Conservation (phyloP, 2,113 vertebrate species). For the Archocentrus centrarchus region DNA sequence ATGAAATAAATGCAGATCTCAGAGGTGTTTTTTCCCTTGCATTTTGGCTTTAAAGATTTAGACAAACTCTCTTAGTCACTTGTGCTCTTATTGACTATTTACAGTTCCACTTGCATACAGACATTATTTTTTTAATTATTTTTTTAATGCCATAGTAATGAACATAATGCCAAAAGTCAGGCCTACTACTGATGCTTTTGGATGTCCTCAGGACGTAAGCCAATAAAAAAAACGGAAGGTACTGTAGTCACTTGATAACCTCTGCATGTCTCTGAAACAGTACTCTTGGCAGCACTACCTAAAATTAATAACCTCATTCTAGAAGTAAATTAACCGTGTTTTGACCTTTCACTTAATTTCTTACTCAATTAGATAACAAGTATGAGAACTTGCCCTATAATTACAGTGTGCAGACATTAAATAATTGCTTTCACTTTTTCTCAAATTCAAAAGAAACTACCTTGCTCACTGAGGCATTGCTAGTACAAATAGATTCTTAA, state of each 20-base stretch:
- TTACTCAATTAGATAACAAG: neutral
- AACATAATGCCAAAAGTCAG: neutral
- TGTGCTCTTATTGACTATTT: neutral
- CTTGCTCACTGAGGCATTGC: neutral
- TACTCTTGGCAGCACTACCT: neutral
- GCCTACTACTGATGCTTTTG: neutral
- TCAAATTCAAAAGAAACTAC: neutral
- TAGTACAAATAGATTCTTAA: too few species aligned
- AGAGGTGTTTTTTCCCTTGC: neutral
- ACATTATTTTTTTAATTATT: neutral
- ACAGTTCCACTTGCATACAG: neutral
- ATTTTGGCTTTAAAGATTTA: neutral
- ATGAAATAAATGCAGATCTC: neutral
- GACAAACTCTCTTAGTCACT: neutral
- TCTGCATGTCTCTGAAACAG: neutral
- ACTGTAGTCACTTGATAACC: too few species aligned
- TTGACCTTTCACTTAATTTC: neutral
- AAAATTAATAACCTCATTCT: neutral
- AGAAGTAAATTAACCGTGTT: conserved; percentile 5
- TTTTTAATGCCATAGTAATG: neutral
- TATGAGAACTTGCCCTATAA: neutral
- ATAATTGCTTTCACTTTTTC: neutral
- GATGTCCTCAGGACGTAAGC: neutral
- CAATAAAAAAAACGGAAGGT: neutral
- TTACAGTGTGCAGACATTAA: neutral